Evolutionary conservation across 2,797 vertebrate genomes (phyloP).

Genomic region (Pelochelys cantorii): DNA sequence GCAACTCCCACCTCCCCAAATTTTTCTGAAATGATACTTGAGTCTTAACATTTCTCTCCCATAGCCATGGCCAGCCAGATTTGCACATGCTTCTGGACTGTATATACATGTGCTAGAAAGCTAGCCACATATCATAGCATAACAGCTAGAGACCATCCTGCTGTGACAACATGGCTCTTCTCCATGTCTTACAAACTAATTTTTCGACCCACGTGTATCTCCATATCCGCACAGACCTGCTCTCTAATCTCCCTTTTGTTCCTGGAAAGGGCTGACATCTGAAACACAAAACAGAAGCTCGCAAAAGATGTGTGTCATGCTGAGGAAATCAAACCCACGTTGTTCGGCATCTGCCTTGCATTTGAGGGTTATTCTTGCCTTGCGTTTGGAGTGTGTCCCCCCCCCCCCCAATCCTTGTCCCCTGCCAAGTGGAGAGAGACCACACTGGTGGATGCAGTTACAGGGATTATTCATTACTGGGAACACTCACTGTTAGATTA

Average conservation of each 20-base stretch:
- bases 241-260: conserved; percentile 47
- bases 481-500: not conserved
- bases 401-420: not conserved
- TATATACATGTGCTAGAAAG: conserved; percentile 26
- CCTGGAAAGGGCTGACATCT: not conserved
- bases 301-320: conserved; percentile 47
- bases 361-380: not conserved
- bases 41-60: not conserved
- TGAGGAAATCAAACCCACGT: not conserved
- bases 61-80: not conserved
- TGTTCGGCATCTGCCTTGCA: conserved; percentile 57
- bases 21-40: not conserved
- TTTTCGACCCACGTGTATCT: conserved; percentile 42
- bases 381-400: not conserved
- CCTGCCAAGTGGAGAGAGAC: conserved; percentile 15
- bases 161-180: conserved; percentile 4
- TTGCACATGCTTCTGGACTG: conserved; percentile 30
- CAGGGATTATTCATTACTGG: conserved; percentile 22
- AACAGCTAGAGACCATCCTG: conserved; percentile 62
- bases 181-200: not conserved
- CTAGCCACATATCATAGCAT: conserved; percentile 18
- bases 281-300: conserved; percentile 29
- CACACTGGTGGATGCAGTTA: conserved; percentile 17
- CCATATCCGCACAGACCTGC: not conserved
- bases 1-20: not conserved